Evolutionary conservation across 1,140 invertebrate species (phyloP), one percentile per base, ranked within the genome.

Genomic region (Drosophila ohnishii): DNA sequence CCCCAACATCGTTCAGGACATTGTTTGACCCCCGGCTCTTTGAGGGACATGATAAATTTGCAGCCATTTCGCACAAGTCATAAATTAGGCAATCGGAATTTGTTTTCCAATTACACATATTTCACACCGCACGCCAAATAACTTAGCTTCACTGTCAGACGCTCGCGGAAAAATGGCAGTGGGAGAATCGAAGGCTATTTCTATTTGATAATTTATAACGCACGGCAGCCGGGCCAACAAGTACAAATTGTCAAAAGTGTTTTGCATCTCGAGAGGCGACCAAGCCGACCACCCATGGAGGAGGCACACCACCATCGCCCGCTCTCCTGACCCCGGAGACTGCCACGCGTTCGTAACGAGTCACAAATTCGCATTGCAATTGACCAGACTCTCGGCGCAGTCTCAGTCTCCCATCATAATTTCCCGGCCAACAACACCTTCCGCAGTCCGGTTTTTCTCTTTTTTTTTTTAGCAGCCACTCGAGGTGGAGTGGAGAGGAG

Each of bases 141-240:
- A 69, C 57, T 75, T 75, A 62, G 60, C 51, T 35, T 77, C 64
- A 59, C 63, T 76, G 64, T 62, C 64, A 69, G 63, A 25, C 34
- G 60, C 48, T 55, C 56, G 51, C 34, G 45, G 51, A 56, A 64
- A 71, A 65, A 53, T 66, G 45, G 50, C 40, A 22, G 66, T 37
- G 39, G 48, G 62, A 70, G 63, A 61, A 77, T 62, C 63, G 61
- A 84, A 75, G 71, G 75, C 86, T 83, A 90, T 86, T 85, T 90
- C 82, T 90, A 90, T 90, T 83, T 90, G 50, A 86, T 82, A 83
- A 90, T 90, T 90, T 90, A 90, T 90, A 90, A 90, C 80, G 81
- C 78, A 78, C 75, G 48, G 79, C 82, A 78, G 74, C 64, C 57
- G 60, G 57, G 44, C 61, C 75, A 82, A 83, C 78, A 90, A 90